Evolutionary conservation across 1,140 invertebrate species (phyloP), one percentile per base, ranked within the genome.

Genomic region (Drosophila sp.): DNA sequence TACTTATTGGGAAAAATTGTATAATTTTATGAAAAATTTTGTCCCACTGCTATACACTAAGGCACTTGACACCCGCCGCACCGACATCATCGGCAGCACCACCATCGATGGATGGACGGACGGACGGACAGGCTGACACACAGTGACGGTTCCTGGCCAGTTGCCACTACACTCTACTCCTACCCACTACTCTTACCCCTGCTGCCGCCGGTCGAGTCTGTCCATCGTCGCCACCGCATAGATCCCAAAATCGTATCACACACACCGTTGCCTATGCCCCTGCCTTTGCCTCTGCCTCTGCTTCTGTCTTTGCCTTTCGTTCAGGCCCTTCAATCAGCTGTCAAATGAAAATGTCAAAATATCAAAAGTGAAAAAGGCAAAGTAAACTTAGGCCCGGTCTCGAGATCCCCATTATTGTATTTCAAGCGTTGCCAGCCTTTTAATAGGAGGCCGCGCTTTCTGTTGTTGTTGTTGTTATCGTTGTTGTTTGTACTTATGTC

Each of bases 301-400:
- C 27, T 10, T 17, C 5, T 50, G 44, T 27, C 44, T 50, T 35
- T 58, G 68, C 29, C 64, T 79, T 66, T 67, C 65, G 67, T 67
- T 66, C 70, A 67, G 76, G 72, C 84, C 84, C 84, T 87, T 87
- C 84, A 87, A 89, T 89, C 84, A 87, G 84, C 84, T 87, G 84
- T 87, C 84, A 87, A 87, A 87, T 87, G 84, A 87, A 87, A 87
- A 87, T 87, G 84, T 87, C 84, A 87, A 87, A 87, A 87, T 87
- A 87, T 87, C 84, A 87, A 87, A 87, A 87, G 84, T 87, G 84
- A 87, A 87, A 87, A 87, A 87, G 84, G 84, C 84, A 87, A 87
- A 87, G 84, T 84, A 87, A 89, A 87, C 84, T 86, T 87, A 72
- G 83, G 79, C 70, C 79, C 82, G 75, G 66, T 79, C 69, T 72